These are phyloP conservation scores for Zele albiditarsus DNA, from an alignment of 2,888 invertebrate species.

Conservation along the genomic window DNA sequence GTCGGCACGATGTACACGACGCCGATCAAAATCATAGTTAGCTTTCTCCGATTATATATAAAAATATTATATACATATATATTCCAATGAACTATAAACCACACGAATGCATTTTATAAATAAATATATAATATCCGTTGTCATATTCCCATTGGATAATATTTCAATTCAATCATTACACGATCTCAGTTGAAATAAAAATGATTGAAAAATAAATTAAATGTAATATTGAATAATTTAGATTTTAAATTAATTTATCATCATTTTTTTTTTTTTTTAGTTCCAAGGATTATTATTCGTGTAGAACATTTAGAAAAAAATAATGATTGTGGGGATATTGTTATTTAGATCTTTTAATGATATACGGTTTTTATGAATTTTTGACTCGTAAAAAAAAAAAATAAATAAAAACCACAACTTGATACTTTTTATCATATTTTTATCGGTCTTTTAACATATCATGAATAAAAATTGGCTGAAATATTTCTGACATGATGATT, in stretches of 20 bases:
- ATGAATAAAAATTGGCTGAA: too few relatives aligned
- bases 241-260: neutral
- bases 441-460: too few relatives aligned
- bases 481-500: too few relatives aligned
- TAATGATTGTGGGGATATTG: too few relatives aligned
- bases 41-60: slow-evolving; percentile 34
- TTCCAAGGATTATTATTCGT: neutral
- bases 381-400: neutral
- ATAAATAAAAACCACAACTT: too few relatives aligned
- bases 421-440: too few relatives aligned
- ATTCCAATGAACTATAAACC: neutral
- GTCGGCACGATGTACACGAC: slow-evolving; percentile 20
- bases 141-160: slow-evolving; percentile 9
- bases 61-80: neutral
- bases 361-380: neutral
- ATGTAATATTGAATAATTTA: neutral
- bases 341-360: too few relatives aligned
- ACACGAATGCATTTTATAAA: slow-evolving; percentile 6
- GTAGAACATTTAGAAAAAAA: too few relatives aligned
- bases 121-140: slow-evolving; percentile 3
- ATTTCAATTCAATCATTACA: slow-evolving; percentile 2
- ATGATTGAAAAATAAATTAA: neutral
- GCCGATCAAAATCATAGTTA: slow-evolving; percentile 23
- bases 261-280: neutral
- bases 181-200: neutral